Evolutionary conservation across 1,140 invertebrate species (phyloP), one percentile per base, ranked within the genome.

Genomic region (Ceratoteleas bidentatus): DNA sequence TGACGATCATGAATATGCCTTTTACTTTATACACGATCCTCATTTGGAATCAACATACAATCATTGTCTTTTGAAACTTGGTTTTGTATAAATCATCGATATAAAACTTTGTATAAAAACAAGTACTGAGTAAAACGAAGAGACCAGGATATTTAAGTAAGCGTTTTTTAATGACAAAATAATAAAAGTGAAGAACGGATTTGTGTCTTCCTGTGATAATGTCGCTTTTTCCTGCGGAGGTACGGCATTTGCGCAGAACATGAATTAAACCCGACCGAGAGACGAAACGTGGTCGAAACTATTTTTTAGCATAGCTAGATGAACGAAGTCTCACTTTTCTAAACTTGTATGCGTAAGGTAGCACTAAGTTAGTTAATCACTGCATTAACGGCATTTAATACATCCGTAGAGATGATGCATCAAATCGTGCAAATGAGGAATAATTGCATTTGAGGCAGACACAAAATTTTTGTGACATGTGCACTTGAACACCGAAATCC

Each of bases 281-380:
- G 68, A 40, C 56, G 62, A 68, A 61, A 53, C 50, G 16, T 47
- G 53, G 56, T n/a, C n/a, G n/a, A n/a, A n/a, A n/a, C 57, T 85
- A 83, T 83, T 65, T 87, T 76, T 81, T 84, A 84, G 62, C 56
- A 69, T 84, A 69, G 1, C 14, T 80, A 79, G 56, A 13, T 36
- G 64, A 32, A 61, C 14, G 8, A 76, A 56, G 13, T 70, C 52
- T 79, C 65, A 68, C 57, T 77, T 84, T 58, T 72, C 34, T 84
- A 78, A 83, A 61, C 50, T 61, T 15, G 6, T 77, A 86, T 57
- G 15, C 40, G 32, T 82, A 76, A 83, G 72, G 75, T 87, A 88
- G 84, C 85, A 87, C 73, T 88, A 85, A 80, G 79, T 32, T 82
- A 69, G 49, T 8, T 61, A 38, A 56, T 49, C 36, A 10, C 64